Evolutionary conservation across 2,797 vertebrate genomes (phyloP).

Genomic region (Gadopsis marmoratus): DNA sequence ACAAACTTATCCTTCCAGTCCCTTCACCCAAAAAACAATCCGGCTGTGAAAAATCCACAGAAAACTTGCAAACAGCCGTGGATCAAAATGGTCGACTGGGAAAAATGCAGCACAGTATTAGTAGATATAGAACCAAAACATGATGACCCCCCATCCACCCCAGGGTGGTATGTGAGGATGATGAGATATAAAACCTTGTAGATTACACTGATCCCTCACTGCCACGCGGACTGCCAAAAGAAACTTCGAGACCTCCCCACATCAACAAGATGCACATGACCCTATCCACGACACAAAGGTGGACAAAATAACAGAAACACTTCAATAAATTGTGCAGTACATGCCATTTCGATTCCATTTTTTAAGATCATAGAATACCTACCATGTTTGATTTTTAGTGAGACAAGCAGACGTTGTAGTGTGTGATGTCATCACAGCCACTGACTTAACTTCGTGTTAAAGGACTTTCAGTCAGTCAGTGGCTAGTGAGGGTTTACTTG

Average conservation of each 20-base stretch:
- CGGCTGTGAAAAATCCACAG: conserved; percentile 72
- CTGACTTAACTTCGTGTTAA: not conserved
- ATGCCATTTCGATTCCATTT: not conserved
- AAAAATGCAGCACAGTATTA: conserved; percentile 51
- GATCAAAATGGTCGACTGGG: conserved; percentile 43
- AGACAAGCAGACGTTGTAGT: not conserved
- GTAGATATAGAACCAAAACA: conserved; percentile 45
- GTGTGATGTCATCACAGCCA: not conserved
- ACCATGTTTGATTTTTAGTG: not conserved
- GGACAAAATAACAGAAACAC: not conserved
- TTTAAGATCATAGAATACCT: not conserved
- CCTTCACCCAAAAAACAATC: conserved; percentile 52
- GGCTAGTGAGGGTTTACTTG: not conserved
- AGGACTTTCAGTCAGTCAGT: not conserved
- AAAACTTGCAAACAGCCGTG: conserved; percentile 59
- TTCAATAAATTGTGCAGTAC: not conserved
- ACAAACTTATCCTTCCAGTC: conserved; percentile 61
- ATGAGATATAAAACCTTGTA: conserved; percentile 49
- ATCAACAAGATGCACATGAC: conserved; percentile 10
- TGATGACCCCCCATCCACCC: conserved; percentile 4
- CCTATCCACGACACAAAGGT: conserved; percentile 5
- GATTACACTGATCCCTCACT: conserved; percentile 60
- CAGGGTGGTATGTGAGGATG: conserved; percentile 21
- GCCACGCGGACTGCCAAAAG: conserved; percentile 23
- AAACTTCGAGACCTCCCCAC: conserved; percentile 16